Evolutionary conservation across 2,797 vertebrate genomes (phyloP).

Genomic region (Bovichtus diacanthus): DNA sequence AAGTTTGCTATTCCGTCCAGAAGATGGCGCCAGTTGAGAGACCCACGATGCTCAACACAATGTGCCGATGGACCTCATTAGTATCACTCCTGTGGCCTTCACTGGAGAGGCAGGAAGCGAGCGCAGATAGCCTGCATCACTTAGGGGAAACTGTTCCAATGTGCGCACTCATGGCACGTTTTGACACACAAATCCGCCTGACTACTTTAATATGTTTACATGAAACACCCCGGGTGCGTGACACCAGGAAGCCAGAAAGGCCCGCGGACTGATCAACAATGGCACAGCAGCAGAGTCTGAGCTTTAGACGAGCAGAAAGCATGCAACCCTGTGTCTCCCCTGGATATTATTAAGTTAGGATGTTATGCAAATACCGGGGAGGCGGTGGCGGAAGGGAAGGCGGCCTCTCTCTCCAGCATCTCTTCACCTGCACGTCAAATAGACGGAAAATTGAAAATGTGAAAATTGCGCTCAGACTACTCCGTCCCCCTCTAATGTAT

Average conservation of each 20-base stretch:
- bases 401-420: conserved; percentile 66
- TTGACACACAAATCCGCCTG: not conserved
- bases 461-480: conserved; percentile 81
- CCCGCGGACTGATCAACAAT: not conserved
- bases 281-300: not conserved
- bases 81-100: conserved; percentile 38
- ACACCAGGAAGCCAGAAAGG: not conserved
- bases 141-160: not conserved
- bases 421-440: conserved; percentile 81
- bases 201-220: not conserved
- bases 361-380: conserved; percentile 80
- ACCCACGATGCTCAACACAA: conserved; percentile 35
- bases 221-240: not conserved
- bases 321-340: conserved; percentile 32
- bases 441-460: conserved; percentile 84
- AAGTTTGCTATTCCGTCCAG: conserved; percentile 61
- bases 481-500: conserved; percentile 76
- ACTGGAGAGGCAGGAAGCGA: not conserved
- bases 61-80: conserved; percentile 20
- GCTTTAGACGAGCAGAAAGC: conserved; percentile 6
- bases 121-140: not conserved
- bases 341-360: conserved; percentile 71
- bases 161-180: not conserved
- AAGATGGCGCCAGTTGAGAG: conserved; percentile 85
- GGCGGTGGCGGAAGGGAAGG: conserved; percentile 60